phyloP scores from a whole-genome alignment of 2,797 vertebrate genomes.

The Knipowitschia caucasica region DNA sequence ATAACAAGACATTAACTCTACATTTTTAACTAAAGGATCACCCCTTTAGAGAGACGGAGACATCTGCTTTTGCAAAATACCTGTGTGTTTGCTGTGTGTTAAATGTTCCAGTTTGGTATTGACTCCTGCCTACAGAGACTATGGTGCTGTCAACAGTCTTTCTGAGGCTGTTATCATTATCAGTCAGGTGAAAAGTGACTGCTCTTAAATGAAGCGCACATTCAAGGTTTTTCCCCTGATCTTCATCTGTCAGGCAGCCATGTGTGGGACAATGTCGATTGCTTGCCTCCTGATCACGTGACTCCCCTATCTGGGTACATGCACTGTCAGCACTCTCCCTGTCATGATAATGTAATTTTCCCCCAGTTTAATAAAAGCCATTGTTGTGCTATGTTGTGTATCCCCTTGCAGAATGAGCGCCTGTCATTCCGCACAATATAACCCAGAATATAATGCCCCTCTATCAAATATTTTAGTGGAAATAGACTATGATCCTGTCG shows the following conservation, averaged over 20 bases:
- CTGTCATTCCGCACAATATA: constrained; percentile 41
- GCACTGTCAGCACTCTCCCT: constrained; percentile 50
- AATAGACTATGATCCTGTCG: constrained; percentile 32
- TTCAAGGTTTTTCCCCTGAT: constrained; percentile 10
- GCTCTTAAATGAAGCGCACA: constrained; percentile 33
- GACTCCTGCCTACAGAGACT: background rate
- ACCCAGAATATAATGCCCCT: constrained; percentile 27
- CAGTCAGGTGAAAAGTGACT: constrained; percentile 40
- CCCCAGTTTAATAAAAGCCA: constrained; percentile 39
- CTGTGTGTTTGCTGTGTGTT: background rate
- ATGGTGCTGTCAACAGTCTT: constrained; percentile 5
- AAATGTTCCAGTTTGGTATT: background rate
- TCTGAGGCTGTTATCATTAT: constrained; percentile 43
- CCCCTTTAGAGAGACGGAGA: too few relatives aligned
- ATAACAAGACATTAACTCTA: too few relatives aligned
- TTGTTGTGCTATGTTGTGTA: constrained; percentile 38
- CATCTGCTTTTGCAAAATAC: too few relatives aligned
- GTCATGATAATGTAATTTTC: constrained; percentile 45
- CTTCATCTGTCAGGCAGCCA: constrained; percentile 22
- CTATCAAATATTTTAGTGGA: constrained; percentile 29
- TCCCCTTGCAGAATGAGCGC: constrained; percentile 28
- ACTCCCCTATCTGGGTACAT: constrained; percentile 39
- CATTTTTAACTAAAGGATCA: too few relatives aligned
- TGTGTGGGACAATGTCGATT: constrained; percentile 27
- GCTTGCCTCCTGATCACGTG: constrained; percentile 20